A percentile compares a stretch with the other conserved stretches of the same genome.
These are phyloP conservation scores for Syngnathus floridae DNA, from an alignment of 2,113 vertebrate genomes.

Conservation along the genomic window DNA sequence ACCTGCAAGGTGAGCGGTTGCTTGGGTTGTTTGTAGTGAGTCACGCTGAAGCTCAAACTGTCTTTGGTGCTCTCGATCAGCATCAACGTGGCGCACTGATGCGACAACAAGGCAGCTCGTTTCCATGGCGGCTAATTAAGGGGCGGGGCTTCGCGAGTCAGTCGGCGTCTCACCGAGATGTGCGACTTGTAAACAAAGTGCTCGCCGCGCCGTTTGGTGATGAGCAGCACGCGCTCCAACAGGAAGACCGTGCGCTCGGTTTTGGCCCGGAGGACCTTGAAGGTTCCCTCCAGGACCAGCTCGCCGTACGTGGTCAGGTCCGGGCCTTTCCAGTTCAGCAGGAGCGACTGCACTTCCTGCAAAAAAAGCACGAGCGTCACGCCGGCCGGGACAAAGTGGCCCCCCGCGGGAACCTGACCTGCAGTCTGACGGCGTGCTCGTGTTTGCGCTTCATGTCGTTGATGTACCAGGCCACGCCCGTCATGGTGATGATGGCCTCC, in stretches of 20 bases:
- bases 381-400: not conserved
- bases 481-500: constrained; percentile 93
- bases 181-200: constrained; percentile 85
- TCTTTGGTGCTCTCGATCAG: constrained; percentile 87
- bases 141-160: not conserved
- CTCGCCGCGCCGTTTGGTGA: constrained; percentile 84
- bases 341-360: constrained; percentile 89
- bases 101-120: not conserved
- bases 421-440: constrained; percentile 85
- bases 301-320: constrained; percentile 91
- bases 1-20: constrained; percentile 90
- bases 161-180: constrained; percentile 74
- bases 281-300: constrained; percentile 88
- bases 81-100: constrained; percentile 86
- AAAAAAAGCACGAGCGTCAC: no score
- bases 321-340: constrained; percentile 88
- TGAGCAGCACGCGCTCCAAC: constrained; percentile 82
- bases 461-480: constrained; percentile 93
- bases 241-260: constrained; percentile 87
- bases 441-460: constrained; percentile 98
- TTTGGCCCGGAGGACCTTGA: constrained; percentile 81
- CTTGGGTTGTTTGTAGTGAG: constrained; percentile 87
- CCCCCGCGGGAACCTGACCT: constrained; percentile 63
- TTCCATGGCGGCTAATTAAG: not conserved
- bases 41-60: constrained; percentile 86